phyloP scores from a whole-genome alignment of 2,797 vertebrate genomes.

The Euthynnus affinis region DNA sequence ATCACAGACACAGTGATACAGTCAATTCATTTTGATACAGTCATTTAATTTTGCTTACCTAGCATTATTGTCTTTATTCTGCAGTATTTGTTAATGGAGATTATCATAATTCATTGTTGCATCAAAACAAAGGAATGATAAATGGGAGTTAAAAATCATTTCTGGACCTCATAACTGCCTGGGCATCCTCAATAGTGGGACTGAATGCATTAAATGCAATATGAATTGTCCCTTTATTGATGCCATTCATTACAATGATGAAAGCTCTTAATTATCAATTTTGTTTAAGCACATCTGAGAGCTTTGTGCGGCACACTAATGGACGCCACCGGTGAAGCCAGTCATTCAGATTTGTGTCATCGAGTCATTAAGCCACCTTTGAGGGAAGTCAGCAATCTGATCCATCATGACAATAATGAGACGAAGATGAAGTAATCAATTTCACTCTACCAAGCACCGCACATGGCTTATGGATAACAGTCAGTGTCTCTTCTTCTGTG shows the following conservation, averaged over 20 bases:
- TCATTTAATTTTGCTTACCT: conserved; percentile 1
- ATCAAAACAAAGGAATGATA: conserved; percentile 67
- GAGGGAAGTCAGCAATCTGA: conserved; percentile 86
- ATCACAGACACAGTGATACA: conserved; percentile 41
- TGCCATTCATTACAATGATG: conserved; percentile 84
- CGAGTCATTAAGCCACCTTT: conserved; percentile 88
- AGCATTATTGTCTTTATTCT: conserved; percentile 31
- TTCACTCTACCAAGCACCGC: conserved; percentile 74
- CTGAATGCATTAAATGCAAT: conserved; percentile 77
- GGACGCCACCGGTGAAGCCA: conserved; percentile 81
- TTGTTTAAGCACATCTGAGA: conserved; percentile 84
- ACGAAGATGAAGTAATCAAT: conserved; percentile 86
- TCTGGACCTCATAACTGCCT: conserved; percentile 53
- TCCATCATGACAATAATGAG: conserved; percentile 88
- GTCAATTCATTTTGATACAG: conserved; percentile 25
- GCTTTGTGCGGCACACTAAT: conserved; percentile 81
- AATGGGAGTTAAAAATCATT: conserved; percentile 63
- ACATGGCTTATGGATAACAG: conserved; percentile 52
- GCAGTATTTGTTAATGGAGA: conserved; percentile 29
- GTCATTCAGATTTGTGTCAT: conserved; percentile 85
- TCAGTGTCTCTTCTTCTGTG: conserved; percentile 48
- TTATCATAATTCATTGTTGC: conserved; percentile 45
- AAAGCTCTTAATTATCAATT: conserved; percentile 86
- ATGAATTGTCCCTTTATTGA: conserved; percentile 80
- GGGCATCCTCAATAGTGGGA: conserved; percentile 61